These are phyloP conservation scores for Podarcis lilfordi DNA, from an alignment of 2,797 vertebrate species.

Conservation along the genomic window DNA sequence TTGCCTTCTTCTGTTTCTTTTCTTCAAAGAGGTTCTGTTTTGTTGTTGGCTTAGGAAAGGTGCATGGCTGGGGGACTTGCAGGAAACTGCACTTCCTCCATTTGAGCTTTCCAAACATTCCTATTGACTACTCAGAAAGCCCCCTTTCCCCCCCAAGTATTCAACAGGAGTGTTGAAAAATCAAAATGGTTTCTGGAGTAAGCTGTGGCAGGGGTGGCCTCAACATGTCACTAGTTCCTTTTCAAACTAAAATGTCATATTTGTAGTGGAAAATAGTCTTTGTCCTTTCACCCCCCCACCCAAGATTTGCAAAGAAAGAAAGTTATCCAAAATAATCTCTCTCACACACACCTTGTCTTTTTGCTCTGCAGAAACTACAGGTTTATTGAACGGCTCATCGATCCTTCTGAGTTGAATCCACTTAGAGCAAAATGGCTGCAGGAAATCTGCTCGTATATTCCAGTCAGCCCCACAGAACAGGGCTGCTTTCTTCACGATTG, in stretches of 20 bases:
- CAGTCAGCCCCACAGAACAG: background rate
- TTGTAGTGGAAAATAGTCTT: constrained; percentile 50
- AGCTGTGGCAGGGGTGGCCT: background rate
- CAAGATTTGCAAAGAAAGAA: constrained; percentile 52
- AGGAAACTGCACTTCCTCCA: background rate
- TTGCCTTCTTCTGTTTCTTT: background rate
- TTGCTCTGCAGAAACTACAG: constrained; percentile 69
- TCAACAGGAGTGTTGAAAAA: background rate
- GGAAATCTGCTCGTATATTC: constrained; percentile 16
- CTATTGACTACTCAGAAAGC: background rate
- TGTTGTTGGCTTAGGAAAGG: no score
- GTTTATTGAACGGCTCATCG: constrained; percentile 42
- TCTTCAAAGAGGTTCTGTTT: background rate
- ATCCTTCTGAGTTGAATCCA: constrained; percentile 5
- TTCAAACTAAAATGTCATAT: constrained; percentile 60
- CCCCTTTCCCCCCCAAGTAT: background rate
- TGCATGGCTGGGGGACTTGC: background rate
- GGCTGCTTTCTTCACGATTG: constrained; percentile 41
- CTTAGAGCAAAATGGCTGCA: constrained; percentile 7
- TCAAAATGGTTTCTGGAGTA: background rate
- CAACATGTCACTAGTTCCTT: background rate
- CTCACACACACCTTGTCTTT: constrained; percentile 60
- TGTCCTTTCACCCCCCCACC: constrained; percentile 44
- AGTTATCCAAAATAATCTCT: constrained; percentile 38
- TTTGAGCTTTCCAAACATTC: background rate